phyloP scores from a whole-genome alignment of 92 coral and sea anemone genomes.

The Palythoa heliodiscus region DNA sequence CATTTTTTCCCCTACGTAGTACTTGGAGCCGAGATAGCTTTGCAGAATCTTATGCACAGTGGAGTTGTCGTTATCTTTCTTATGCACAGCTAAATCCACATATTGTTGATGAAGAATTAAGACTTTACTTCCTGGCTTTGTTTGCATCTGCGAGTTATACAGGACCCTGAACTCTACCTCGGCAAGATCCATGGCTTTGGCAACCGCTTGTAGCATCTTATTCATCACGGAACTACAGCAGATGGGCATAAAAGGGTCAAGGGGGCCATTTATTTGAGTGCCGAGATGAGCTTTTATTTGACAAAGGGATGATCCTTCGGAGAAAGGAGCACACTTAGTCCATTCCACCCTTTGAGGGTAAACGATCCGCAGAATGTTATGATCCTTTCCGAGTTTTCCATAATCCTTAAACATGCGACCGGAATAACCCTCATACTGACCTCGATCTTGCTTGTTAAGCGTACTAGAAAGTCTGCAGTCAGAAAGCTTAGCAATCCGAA shows the following conservation, averaged over 20 bases:
- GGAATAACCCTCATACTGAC: constrained; percentile 11
- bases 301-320: constrained; percentile 14
- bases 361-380: constrained; percentile 27
- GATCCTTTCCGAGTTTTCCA: constrained; percentile 33
- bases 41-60: constrained; percentile 31
- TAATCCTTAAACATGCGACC: constrained; percentile 34
- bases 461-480: constrained; percentile 13
- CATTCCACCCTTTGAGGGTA: constrained; percentile 23
- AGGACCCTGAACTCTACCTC: constrained; percentile 9
- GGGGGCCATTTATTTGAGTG: constrained; percentile 6
- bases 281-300: neutral
- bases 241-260: constrained; percentile 28
- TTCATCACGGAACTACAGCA: constrained; percentile 30
- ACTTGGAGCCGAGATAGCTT: neutral
- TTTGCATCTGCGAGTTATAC: constrained; percentile 19
- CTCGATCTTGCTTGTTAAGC: constrained; percentile 21
- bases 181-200: neutral
- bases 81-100: constrained; percentile 25
- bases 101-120: neutral
- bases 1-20: constrained; percentile 42
- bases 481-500: constrained; percentile 39
- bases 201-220: constrained; percentile 10
- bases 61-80: constrained; percentile 33
- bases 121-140: constrained; percentile 15
- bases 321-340: constrained; percentile 34